Conservation (phyloP, 2,888 invertebrate species). For the Podabrus alpinus region DNA sequence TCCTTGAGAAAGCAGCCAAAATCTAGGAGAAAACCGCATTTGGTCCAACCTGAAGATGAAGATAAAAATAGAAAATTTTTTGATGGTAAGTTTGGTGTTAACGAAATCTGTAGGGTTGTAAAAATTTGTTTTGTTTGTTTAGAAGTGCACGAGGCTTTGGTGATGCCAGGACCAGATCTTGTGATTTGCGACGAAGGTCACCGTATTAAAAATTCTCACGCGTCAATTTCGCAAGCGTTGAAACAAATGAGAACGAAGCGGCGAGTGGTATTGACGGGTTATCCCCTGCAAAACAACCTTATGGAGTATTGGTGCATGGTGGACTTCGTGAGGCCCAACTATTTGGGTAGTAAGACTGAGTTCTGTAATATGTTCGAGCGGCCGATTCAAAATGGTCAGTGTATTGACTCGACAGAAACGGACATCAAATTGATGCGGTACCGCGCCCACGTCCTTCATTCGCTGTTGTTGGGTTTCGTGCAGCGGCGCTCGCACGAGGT, state of each 20-base stretch:
- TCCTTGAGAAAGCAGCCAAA: slow-evolving; percentile 76
- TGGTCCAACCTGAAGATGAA: slow-evolving; percentile 60
- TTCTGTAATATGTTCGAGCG: slow-evolving; percentile 99
- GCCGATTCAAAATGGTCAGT: slow-evolving; percentile 98
- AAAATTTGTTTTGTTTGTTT: slow-evolving; percentile 35
- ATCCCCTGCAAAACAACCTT: slow-evolving; percentile 97
- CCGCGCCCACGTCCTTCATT: slow-evolving; percentile 93
- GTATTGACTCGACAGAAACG: slow-evolving; percentile 92
- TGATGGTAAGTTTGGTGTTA: slow-evolving; percentile 62
- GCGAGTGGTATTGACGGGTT: slow-evolving; percentile 94
- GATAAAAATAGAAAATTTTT: slow-evolving; percentile 73
- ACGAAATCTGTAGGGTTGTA: not conserved
- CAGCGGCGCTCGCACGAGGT: slow-evolving; percentile 94
- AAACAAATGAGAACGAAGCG: slow-evolving; percentile 94
- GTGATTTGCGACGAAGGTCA: slow-evolving; percentile 98
- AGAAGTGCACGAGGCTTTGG: slow-evolving; percentile 83
- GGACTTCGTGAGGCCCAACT: slow-evolving; percentile 97
- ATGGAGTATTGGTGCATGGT: slow-evolving; percentile 99
- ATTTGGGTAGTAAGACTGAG: slow-evolving; percentile 93
- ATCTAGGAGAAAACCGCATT: slow-evolving; percentile 58
- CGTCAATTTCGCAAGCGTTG: slow-evolving; percentile 92
- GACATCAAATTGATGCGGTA: slow-evolving; percentile 94
- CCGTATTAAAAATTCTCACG: slow-evolving; percentile 96
- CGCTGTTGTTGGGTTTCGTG: slow-evolving; percentile 92
- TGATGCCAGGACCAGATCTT: slow-evolving; percentile 90